Base-by-base conservation (phyloP, 2,888 invertebrate species). In the Himalopsyche japonica region DNA sequence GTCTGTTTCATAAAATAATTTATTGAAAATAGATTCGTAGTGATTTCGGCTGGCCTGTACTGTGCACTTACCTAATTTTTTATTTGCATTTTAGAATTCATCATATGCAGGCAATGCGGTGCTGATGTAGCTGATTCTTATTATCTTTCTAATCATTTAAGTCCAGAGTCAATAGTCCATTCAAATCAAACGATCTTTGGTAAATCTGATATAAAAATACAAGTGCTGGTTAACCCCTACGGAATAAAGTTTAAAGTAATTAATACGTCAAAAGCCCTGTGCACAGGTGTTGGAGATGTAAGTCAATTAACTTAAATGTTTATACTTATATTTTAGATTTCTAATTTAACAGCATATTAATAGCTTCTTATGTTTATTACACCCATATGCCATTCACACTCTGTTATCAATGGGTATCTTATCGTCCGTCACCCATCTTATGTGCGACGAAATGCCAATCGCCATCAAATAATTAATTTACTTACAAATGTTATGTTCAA, bases 91-190 rank as follows among this genome's bases (percentile, higher is more conserved):
- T 83, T 89, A 93, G 94, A 94, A 89, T 89, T 92, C 87, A 89
- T 94, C 80, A 88, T 94, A 43, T 94, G 94, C 88, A 92, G 94
- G 34, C 91, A 92, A 88, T 94, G 94, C 88, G 94, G 94, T 24
- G 91, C 92, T 87, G 94, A 94, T 88, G 89, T 94, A 87, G 93
- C 92, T 1, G 92, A 93, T 87, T 91, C 93, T 20, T 89, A 91
- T 89, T 92, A 93, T 88, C 88, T 94, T 87, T 90, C 92, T 80
- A 92, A 89, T 88, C 91, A 92, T 88, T 87, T 89, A 82, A 94
- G 94, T 88, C 92, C 93, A 27, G 91, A 92, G 49, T 91, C 93
- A 80, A 88, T 88, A 49, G 90, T 91, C 85, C 89, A 89, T 79
- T 90, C 90, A 77, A 93, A 93, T 88, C 91, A 92, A 87, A 92